These are phyloP conservation scores for Pteria penguin DNA, from an alignment of 2,888 invertebrate genomes.

Conservation along the genomic window DNA sequence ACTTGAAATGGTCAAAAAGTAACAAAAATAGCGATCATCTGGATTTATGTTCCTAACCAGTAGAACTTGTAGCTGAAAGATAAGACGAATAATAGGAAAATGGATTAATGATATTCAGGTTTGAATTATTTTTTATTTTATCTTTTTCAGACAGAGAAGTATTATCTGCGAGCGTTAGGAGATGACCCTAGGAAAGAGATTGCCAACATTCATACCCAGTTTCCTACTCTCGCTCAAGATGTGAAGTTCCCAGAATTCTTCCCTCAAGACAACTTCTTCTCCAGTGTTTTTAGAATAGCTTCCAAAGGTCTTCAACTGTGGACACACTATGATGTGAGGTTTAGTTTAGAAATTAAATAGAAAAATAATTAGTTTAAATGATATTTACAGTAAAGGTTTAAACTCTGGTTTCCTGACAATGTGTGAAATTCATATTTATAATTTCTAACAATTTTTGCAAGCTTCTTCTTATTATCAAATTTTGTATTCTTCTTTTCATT, in stretches of 20 bases:
- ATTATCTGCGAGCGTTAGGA: conserved; percentile 81
- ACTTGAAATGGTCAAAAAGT: too few species aligned
- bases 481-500: too few species aligned
- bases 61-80: too few species aligned
- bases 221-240: conserved; percentile 81
- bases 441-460: neutral
- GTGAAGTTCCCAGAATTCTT: conserved; percentile 81
- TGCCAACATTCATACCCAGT: conserved; percentile 81
- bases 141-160: conserved; percentile 78
- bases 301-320: conserved; percentile 82
- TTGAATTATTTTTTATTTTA: too few species aligned
- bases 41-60: too few species aligned
- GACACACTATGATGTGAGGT: conserved; percentile 83
- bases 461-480: conserved; percentile 5
- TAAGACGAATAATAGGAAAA: too few species aligned
- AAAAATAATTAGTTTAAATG: too few species aligned
- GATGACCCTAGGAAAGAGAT: conserved; percentile 81
- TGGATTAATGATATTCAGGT: too few species aligned
- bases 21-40: too few species aligned
- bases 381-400: too few species aligned
- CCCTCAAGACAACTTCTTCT: conserved; percentile 80
- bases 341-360: neutral
- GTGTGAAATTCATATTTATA: too few species aligned
- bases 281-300: conserved; percentile 82
- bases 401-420: too few species aligned